A percentile compares a stretch with the other conserved stretches of the same genome.
phyloP scores from a whole-genome alignment of 2,113 vertebrate genomes.

The Nyctereutes procyonoides region DNA sequence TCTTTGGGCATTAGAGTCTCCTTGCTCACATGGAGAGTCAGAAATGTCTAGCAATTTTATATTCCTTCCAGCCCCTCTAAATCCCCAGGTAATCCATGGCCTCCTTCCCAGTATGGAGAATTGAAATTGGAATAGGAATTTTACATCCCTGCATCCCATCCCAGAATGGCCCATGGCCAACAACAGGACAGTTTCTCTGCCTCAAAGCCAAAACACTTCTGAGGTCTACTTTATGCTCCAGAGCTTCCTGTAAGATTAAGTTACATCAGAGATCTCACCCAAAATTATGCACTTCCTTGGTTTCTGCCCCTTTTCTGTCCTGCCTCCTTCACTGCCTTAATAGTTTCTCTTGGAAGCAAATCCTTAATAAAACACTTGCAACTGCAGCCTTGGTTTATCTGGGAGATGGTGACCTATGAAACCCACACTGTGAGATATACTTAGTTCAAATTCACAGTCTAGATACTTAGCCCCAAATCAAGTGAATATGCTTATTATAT shows the following conservation, averaged over 20 bases:
- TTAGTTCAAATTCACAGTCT: slow-evolving; percentile 20
- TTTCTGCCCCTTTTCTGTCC: not conserved
- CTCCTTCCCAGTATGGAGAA: not conserved
- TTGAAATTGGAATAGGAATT: not conserved
- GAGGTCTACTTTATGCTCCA: not conserved
- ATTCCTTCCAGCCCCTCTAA: not conserved
- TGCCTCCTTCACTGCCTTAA: not conserved
- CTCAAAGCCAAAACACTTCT: not conserved
- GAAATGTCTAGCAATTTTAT: slow-evolving; percentile 8
- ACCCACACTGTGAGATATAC: not conserved
- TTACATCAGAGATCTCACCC: not conserved
- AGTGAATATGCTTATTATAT: not conserved
- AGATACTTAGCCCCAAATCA: not conserved
- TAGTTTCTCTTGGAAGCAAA: not conserved
- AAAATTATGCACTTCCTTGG: not conserved
- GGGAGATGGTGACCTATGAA: not conserved
- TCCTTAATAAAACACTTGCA: slow-evolving; percentile 43
- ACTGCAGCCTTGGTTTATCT: not conserved
- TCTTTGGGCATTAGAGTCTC: not conserved
- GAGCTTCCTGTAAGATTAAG: not conserved
- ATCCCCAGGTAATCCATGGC: not conserved
- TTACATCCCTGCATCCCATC: not conserved
- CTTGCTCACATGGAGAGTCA: not conserved
- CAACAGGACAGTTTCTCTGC: not conserved
- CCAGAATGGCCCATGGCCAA: not conserved